Evolutionary conservation across 30 jellyfish, hydroid and myxozoan genomes (phyloP), one percentile per base, ranked within the genome.

Genomic region (Turritopsis dohrnii): DNA sequence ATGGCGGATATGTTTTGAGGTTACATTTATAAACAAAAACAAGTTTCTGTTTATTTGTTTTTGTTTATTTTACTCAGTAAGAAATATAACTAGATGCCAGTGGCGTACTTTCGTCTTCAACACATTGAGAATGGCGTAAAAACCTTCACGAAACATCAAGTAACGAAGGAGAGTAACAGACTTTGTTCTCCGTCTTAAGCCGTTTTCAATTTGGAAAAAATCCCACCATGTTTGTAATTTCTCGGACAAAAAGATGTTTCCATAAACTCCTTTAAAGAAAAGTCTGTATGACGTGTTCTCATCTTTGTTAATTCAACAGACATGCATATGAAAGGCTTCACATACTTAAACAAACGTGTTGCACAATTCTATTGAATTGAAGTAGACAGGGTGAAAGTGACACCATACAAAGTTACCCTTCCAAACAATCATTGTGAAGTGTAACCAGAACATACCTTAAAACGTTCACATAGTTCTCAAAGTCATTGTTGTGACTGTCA

Each of bases 401-500:
- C n/a, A n/a, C n/a, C n/a, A n/a, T n/a, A n/a, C n/a, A n/a, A n/a
- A n/a, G n/a, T n/a, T n/a, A n/a, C n/a, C n/a, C n/a, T n/a, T n/a
- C n/a, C n/a, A n/a, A n/a, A n/a, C n/a, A n/a, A n/a, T n/a, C n/a
- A n/a, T n/a, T n/a, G n/a, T 5, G 13, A 41, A 41, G 60, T 41
- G 76, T 7, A 66, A 7, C 28, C 16, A 77, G 20, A 72, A 8
- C 75, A 20, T 76, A 93, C 98, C 94, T 93, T 23, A 93, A 96
- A 71, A 84, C 71, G 24, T 85, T 88, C 54, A 93, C 85, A 65
- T 90, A 90, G 72, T 93, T 93, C 72, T 93, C 96, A 29, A 88
- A 88, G 79, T 93, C 98, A 31, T 85, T 85, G 26, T 94, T 84
- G 71, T 86, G 94, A 52, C 95, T 88, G 69, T 88, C 96, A 22